Evolutionary conservation across 1,140 invertebrate genomes (phyloP), one percentile per base, ranked within the genome.

Genomic region (Heliconius melpomene): DNA sequence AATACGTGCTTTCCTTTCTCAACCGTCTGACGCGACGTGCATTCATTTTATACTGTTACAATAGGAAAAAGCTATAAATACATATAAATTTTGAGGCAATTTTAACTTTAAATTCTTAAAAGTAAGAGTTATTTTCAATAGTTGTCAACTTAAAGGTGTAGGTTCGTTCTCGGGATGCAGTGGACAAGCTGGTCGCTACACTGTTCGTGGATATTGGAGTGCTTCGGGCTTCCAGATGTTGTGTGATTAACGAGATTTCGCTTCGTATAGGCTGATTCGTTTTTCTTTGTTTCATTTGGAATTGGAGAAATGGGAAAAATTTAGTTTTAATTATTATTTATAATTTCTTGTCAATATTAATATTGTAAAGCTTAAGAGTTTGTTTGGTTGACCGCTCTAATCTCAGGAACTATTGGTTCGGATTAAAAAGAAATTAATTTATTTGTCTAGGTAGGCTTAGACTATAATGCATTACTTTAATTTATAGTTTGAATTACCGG

Each of bases 1-100:
- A 94, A 94, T 94, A 94, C 93, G 93, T 94, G 93, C 91, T 91
- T 93, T 94, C 93, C 92, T 93, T 89, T 91, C 87, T 82, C 87
- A 83, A 82, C 81, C 84, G 86, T 90, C 86, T 89, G 85, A 84
- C 74, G 81, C 87, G 89, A 92, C 90, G 93, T 93, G 91, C 91
- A 93, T 94, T 93, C 91, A 92, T 94, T 93, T 93, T 89, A 85
- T 80, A 87, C 83, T 70, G 72, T 66, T 79, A 80, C 81, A 86
- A 86, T 85, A 16, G 3, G 0, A 29, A n/a, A 29, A 66, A 29
- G 13, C 26, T 57, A 16, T 5, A 66, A 13, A 1, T 66, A 66
- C 26, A 16, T 29, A 16, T 6, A 29, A 26, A 1, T 20, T 18
- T 9, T 79, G 79, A 74, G 3, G 3, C 11, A 79, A 84, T 80